These are phyloP conservation scores for Eulithis testata DNA, from an alignment of 2,888 invertebrate genomes.

Conservation along the genomic window DNA sequence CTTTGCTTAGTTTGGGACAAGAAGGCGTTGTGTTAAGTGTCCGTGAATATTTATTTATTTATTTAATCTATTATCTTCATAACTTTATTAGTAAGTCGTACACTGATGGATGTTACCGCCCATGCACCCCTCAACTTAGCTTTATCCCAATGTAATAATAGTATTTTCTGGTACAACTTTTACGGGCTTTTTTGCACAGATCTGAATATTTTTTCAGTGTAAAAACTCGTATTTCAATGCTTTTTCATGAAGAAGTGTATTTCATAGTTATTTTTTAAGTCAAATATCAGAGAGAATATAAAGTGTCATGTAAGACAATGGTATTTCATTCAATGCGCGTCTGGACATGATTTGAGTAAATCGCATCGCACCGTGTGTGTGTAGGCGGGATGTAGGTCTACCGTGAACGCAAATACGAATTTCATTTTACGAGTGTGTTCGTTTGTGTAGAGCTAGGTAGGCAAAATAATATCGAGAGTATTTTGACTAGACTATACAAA, in stretches of 20 bases:
- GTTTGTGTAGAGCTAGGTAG: background rate
- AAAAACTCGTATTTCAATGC: background rate
- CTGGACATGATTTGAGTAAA: background rate
- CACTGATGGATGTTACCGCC: too few relatives aligned
- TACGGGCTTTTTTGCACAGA: too few relatives aligned
- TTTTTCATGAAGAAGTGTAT: too few relatives aligned
- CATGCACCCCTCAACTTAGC: too few relatives aligned
- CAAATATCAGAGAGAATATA: background rate
- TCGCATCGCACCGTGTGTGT: slow-evolving; percentile 7
- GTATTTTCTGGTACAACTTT: background rate
- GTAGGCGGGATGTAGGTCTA: slow-evolving; percentile 3
- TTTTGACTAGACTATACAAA: background rate
- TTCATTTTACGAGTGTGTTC: slow-evolving; percentile 6
- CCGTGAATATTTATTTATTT: too few relatives aligned
- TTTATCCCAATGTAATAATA: too few relatives aligned
- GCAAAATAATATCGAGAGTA: background rate
- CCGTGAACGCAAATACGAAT: slow-evolving; percentile 16
- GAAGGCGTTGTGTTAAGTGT: too few relatives aligned
- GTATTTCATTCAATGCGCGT: too few relatives aligned
- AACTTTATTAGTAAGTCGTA: too few relatives aligned
- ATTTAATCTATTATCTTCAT: too few relatives aligned
- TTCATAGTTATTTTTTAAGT: background rate
- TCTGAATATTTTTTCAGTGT: background rate
- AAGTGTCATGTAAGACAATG: too few relatives aligned
- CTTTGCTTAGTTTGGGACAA: too few relatives aligned